Conservation (phyloP, 1,140 invertebrate species). For the Aphaenogaster floridana region DNA sequence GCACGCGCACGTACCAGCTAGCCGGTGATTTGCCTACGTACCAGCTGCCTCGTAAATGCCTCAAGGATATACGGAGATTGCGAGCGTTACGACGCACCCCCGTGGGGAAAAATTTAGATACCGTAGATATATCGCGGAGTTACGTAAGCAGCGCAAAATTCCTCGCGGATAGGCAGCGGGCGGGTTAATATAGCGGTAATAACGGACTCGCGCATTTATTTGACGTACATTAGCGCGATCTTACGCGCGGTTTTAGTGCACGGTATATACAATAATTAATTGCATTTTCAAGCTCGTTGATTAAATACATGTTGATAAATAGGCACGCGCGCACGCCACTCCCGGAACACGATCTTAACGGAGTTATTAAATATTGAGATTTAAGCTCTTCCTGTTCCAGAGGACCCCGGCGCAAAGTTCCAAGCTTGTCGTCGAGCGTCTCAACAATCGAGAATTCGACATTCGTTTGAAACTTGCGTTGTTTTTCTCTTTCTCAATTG, state of each 20-base stretch:
- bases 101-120: slow-evolving; percentile 43
- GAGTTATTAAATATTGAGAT: slow-evolving; percentile 42
- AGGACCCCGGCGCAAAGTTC: not conserved
- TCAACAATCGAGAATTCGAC: not conserved
- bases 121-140: slow-evolving; percentile 46
- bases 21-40: slow-evolving; percentile 54
- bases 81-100: slow-evolving; percentile 21
- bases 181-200: slow-evolving; percentile 25
- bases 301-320: slow-evolving; percentile 54
- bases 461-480: not conserved
- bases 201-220: slow-evolving; percentile 42
- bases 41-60: slow-evolving; percentile 59
- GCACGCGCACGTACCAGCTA: slow-evolving; percentile 18
- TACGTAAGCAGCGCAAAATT: slow-evolving; percentile 43
- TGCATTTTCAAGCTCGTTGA: slow-evolving; percentile 58
- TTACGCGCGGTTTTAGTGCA: slow-evolving; percentile 4
- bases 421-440: not conserved
- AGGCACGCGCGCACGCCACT: not conserved
- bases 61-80: slow-evolving; percentile 61
- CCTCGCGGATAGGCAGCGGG: not conserved
- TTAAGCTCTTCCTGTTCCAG: not conserved
- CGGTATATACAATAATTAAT: slow-evolving; percentile 46
- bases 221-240: slow-evolving; percentile 49
- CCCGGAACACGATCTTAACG: not conserved
- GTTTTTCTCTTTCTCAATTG: slow-evolving; percentile 12